Evolutionary conservation across 1,140 invertebrate genomes (phyloP).

Genomic region (Camponotus floridanus): DNA sequence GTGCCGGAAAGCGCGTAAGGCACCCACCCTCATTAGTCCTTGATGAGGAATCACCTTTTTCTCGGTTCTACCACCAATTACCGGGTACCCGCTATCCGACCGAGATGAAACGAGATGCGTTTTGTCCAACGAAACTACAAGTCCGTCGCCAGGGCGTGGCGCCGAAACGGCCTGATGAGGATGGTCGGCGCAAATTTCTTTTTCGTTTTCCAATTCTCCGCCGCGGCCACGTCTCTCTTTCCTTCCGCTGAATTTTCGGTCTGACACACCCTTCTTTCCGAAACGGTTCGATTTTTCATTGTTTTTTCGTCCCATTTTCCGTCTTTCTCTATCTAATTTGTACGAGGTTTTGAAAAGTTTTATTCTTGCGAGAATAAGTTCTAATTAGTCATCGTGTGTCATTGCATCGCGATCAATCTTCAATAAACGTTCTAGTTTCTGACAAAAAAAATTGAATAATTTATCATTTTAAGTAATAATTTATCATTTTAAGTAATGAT

Average conservation of each 20-base stretch:
- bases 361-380: slow-evolving; percentile 9
- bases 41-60: slow-evolving; percentile 53
- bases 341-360: not conserved
- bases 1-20: slow-evolving; percentile 27
- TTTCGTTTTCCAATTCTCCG: slow-evolving; percentile 45
- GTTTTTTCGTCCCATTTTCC: not conserved
- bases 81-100: not conserved
- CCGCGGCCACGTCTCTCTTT: not conserved
- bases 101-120: slow-evolving; percentile 56
- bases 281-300: slow-evolving; percentile 9
- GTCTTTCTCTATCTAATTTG: slow-evolving; percentile 2
- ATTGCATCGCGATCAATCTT: slow-evolving; percentile 1
- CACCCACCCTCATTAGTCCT: slow-evolving; percentile 53
- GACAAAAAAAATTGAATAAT: slow-evolving; percentile 22
- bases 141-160: slow-evolving; percentile 54
- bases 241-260: slow-evolving; percentile 25
- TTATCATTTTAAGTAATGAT: not conserved
- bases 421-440: not conserved
- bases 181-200: slow-evolving; percentile 53
- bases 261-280: slow-evolving; percentile 18
- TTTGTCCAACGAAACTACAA: slow-evolving; percentile 45
- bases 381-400: slow-evolving; percentile 41
- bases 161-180: slow-evolving; percentile 40
- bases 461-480: slow-evolving; percentile 12
- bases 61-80: slow-evolving; percentile 54